A percentile compares a stretch with the other conserved stretches of the same genome.
These are phyloP conservation scores for Cydia fagiglandana DNA, from an alignment of 1,140 invertebrate genomes.

Conservation along the genomic window DNA sequence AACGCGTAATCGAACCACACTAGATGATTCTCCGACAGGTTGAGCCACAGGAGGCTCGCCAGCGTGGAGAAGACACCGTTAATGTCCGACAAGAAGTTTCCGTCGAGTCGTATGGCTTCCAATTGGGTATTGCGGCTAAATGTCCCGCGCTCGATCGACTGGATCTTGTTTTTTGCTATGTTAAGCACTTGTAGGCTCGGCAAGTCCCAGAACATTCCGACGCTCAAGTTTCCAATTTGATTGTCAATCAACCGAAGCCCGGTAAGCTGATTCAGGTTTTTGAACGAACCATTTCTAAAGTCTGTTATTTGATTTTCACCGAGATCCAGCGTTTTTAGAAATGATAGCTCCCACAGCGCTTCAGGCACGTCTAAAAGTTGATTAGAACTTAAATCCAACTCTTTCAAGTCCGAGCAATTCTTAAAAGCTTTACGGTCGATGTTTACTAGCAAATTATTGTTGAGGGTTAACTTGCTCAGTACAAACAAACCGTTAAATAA, in stretches of 20 bases:
- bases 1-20: slow-evolving; percentile 95
- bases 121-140: slow-evolving; percentile 89
- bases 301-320: slow-evolving; percentile 91
- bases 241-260: slow-evolving; percentile 92
- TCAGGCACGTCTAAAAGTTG: slow-evolving; percentile 89
- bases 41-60: slow-evolving; percentile 89
- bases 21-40: slow-evolving; percentile 94
- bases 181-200: slow-evolving; percentile 91
- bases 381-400: slow-evolving; percentile 93
- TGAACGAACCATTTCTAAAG: slow-evolving; percentile 90
- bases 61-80: slow-evolving; percentile 92
- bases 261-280: slow-evolving; percentile 90
- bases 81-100: slow-evolving; percentile 91
- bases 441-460: slow-evolving; percentile 90
- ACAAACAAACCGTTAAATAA: slow-evolving; percentile 92
- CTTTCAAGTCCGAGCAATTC: slow-evolving; percentile 94
- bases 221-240: slow-evolving; percentile 90
- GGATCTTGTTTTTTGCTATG: slow-evolving; percentile 92
- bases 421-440: slow-evolving; percentile 92
- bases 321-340: slow-evolving; percentile 91
- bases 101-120: slow-evolving; percentile 91
- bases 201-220: slow-evolving; percentile 92
- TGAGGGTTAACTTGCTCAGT: slow-evolving; percentile 89
- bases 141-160: slow-evolving; percentile 88
- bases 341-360: slow-evolving; percentile 88